phyloP scores from a whole-genome alignment of 1,140 invertebrate species.

The Aphis gossypii region DNA sequence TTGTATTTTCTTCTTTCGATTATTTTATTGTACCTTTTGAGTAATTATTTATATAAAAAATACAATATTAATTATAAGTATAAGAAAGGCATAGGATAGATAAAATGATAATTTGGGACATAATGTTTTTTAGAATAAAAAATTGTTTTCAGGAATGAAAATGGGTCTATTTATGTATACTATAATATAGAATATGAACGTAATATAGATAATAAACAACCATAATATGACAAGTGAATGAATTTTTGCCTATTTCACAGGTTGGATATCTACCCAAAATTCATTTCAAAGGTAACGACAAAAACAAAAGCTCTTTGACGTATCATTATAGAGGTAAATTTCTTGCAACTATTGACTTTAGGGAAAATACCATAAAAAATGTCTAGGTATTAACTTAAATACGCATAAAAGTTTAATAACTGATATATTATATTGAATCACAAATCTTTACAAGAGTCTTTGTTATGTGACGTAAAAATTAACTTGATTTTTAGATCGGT shows the following conservation, averaged over 20 bases:
- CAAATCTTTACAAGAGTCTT: not conserved
- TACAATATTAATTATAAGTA: not conserved
- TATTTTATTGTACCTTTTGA: not conserved
- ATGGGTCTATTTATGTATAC: not conserved
- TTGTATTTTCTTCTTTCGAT: not conserved
- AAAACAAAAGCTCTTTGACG: not conserved
- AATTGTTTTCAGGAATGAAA: not conserved
- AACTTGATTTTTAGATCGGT: not conserved
- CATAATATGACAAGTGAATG: not conserved
- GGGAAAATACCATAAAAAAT: not conserved
- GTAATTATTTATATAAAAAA: not conserved
- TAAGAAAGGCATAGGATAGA: not conserved
- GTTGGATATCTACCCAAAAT: not conserved
- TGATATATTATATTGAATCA: not conserved
- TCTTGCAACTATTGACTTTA: not conserved
- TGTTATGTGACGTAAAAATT: not conserved
- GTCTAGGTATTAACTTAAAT: not conserved
- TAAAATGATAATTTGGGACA: not conserved
- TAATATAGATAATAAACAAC: not conserved
- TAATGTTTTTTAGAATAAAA: not conserved
- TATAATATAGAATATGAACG: not conserved
- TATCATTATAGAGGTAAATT: not conserved
- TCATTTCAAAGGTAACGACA: not conserved
- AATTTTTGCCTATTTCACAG: not conserved
- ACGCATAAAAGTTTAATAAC: not conserved